Evolutionary conservation across 2,113 vertebrate genomes (phyloP).

Genomic region (Noturus placidus): DNA sequence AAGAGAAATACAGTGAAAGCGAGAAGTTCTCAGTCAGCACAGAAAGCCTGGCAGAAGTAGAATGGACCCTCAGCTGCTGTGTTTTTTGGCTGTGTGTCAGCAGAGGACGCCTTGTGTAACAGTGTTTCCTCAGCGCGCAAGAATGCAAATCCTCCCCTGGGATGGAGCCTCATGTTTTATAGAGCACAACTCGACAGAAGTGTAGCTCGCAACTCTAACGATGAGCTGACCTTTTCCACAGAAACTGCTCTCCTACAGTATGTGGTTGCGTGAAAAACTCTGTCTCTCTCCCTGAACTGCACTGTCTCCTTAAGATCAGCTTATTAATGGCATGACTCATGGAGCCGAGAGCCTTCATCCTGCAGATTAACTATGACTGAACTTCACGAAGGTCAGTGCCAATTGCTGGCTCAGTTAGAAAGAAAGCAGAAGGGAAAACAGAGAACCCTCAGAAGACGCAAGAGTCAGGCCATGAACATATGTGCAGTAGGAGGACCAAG

Average conservation of each 20-base stretch:
- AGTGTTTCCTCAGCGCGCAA: conserved; percentile 55
- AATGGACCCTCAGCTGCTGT: conserved; percentile 38
- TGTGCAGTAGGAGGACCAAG: conserved; percentile 24
- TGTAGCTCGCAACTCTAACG: conserved; percentile 31
- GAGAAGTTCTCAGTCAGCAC: conserved; percentile 53
- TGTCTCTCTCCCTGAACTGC: not conserved
- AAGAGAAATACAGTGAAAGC: conserved; percentile 13
- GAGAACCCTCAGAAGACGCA: conserved; percentile 6
- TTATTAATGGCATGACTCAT: conserved; percentile 32
- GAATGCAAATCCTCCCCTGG: conserved; percentile 54
- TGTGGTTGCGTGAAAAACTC: not conserved
- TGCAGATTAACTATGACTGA: conserved; percentile 33
- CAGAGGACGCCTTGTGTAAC: conserved; percentile 45
- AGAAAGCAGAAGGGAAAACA: conserved; percentile 5
- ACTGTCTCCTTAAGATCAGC: conserved; percentile 18
- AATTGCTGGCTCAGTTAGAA: conserved; percentile 21
- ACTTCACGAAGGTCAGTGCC: conserved; percentile 19
- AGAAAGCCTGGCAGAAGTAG: conserved; percentile 43
- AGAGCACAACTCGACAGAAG: conserved; percentile 30
- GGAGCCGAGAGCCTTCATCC: conserved; percentile 13
- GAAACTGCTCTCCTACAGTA: conserved; percentile 17
- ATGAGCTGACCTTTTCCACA: conserved; percentile 42
- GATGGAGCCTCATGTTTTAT: conserved; percentile 50
- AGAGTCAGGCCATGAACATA: conserved; percentile 20
- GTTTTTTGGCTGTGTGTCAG: conserved; percentile 49